Base-by-base conservation (phyloP, 2,888 invertebrate species). In the Tipula helvola region DNA sequence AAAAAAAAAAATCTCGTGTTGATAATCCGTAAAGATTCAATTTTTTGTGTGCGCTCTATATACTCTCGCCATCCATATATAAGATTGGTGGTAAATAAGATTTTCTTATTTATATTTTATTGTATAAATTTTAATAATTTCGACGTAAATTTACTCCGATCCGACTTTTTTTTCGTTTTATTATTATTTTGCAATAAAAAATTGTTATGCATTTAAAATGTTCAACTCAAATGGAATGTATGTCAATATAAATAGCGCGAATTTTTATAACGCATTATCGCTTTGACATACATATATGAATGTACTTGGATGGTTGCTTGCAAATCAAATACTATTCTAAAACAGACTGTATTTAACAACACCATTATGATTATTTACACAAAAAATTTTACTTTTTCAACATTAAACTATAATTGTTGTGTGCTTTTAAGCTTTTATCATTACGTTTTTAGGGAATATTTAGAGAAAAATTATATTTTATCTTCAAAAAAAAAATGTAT, bases 61-160 rank as follows among this genome's bases (percentile, higher is more conserved):
- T 44, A 52, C 52, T 71, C 71, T 71, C 28, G 28, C 52, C 16
- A 4, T 3, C 42, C 10, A 7, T 44, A 10, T 44, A 57, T 71
- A 71, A 10, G 71, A 28, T 28, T 71, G 18, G 71, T 71, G 71
- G 71, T 71, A 28, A 71, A 71, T 71, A 71, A 7, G 71, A 71
- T 71, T 71, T 71, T 71, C 71, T 71, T 71, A 71, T 71, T 71
- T 71, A 71, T 71, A 71, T 71, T 71, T 71, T 71, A 71, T 71
- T 71, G 71, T 71, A 71, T 71, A 71, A 71, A 71, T 71, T 71
- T 71, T 71, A 71, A 71, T 71, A 71, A 71, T 71, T 71, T 71
- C 71, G 71, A 71, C 71, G 71, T 71, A 71, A 71, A 71, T 71
- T 71, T 71, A 10, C 71, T 71, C 10, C 71, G 28, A 71, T 71